Evolutionary conservation across 2,888 invertebrate species (phyloP).

Genomic region (Lasioglossum morio): DNA sequence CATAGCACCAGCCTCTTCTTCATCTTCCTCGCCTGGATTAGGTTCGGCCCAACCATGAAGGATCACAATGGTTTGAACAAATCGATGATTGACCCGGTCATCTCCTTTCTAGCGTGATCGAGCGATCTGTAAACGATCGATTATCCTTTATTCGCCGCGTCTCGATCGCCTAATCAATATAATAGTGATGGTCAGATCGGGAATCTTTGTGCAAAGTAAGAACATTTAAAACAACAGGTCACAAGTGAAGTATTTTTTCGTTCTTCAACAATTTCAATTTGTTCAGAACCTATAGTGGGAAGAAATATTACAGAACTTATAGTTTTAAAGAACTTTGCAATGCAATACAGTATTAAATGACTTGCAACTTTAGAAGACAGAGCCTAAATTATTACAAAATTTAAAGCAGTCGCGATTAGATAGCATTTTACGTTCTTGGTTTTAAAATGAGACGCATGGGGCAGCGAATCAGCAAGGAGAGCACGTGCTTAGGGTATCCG

Average conservation of each 20-base stretch:
- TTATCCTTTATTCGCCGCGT: background rate
- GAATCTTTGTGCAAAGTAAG: background rate
- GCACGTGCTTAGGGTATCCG: too few relatives aligned
- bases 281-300: background rate
- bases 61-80: too few relatives aligned
- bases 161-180: background rate
- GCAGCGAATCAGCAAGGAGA: background rate
- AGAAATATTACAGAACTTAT: background rate
- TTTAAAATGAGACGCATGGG: background rate
- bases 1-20: conserved; percentile 71
- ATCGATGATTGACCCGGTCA: background rate
- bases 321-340: too few relatives aligned
- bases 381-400: background rate
- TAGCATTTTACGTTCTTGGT: background rate
- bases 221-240: background rate
- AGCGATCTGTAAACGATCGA: background rate
- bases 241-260: background rate
- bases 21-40: conserved; percentile 61
- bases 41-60: background rate
- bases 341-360: too few relatives aligned
- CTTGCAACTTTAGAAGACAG: background rate
- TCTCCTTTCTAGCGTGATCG: background rate
- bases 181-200: background rate
- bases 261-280: background rate
- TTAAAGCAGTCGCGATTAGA: background rate